phyloP scores from a whole-genome alignment of 2,113 vertebrate species.

The Notothenia coriiceps region DNA sequence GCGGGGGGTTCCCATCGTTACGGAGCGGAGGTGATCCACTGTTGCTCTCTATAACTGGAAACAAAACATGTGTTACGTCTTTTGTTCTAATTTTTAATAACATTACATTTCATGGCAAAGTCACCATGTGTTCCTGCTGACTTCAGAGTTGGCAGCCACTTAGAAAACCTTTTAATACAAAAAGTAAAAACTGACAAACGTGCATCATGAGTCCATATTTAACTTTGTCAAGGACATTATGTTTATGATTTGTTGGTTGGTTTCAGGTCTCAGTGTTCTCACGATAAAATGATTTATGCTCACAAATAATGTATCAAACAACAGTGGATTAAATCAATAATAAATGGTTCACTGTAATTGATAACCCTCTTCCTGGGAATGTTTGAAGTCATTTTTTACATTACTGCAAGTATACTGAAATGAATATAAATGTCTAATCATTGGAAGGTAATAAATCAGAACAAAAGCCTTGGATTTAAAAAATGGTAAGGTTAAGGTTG shows the following conservation, averaged over 20 bases:
- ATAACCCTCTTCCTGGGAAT: background rate
- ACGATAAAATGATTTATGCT: background rate
- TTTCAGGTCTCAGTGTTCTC: too few species aligned
- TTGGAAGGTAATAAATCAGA: background rate
- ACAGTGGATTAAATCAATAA: background rate
- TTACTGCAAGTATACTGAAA: background rate
- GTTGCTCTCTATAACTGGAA: background rate
- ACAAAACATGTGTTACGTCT: background rate
- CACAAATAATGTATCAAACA: background rate
- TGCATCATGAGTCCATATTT: background rate
- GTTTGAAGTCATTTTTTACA: background rate
- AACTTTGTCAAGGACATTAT: too few species aligned
- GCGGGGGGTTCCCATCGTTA: background rate
- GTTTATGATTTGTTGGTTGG: background rate
- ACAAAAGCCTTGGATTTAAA: background rate
- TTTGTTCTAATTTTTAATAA: background rate
- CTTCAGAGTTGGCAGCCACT: background rate
- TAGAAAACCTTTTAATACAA: too few species aligned
- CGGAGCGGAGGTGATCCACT: background rate
- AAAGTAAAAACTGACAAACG: background rate
- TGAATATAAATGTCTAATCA: background rate
- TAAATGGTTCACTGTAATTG: background rate
- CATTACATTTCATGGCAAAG: background rate
- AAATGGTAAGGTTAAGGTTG: background rate
- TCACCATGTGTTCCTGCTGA: background rate